Evolutionary conservation across 2,797 vertebrate species (phyloP).

Genomic region (Brachyrhaphis roseni): DNA sequence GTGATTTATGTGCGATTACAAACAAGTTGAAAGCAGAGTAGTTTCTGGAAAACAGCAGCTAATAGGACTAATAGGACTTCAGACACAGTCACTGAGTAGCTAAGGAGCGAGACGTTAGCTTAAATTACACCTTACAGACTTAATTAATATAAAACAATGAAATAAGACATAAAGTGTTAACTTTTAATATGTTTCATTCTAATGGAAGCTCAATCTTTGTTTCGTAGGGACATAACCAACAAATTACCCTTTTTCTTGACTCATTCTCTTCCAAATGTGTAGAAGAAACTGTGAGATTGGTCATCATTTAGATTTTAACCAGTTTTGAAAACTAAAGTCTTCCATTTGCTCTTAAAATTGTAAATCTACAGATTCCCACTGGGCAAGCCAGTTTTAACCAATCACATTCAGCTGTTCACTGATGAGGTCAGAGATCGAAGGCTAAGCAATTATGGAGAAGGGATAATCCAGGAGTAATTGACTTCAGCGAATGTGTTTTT

Average conservation of each 20-base stretch:
- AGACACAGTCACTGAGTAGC: background rate
- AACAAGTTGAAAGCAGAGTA: slow-evolving; percentile 50
- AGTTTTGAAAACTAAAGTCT: background rate
- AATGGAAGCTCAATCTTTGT: background rate
- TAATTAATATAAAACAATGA: background rate
- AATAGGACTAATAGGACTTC: background rate
- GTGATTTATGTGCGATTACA: slow-evolving; percentile 45
- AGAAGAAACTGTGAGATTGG: background rate
- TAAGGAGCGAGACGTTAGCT: background rate
- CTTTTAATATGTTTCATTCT: background rate
- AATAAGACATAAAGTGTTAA: background rate
- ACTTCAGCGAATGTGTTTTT: background rate
- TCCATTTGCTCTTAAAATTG: background rate
- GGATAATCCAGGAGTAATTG: background rate
- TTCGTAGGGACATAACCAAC: background rate
- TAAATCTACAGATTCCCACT: background rate
- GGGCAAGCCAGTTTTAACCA: background rate
- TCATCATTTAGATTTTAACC: background rate
- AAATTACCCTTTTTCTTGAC: background rate
- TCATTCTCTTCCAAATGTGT: background rate
- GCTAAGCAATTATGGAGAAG: background rate
- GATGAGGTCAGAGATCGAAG: background rate
- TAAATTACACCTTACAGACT: background rate
- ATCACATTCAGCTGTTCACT: background rate
- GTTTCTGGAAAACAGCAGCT: background rate